Evolutionary conservation across 2,797 vertebrate genomes (phyloP).

Genomic region (Spinus pinus): DNA sequence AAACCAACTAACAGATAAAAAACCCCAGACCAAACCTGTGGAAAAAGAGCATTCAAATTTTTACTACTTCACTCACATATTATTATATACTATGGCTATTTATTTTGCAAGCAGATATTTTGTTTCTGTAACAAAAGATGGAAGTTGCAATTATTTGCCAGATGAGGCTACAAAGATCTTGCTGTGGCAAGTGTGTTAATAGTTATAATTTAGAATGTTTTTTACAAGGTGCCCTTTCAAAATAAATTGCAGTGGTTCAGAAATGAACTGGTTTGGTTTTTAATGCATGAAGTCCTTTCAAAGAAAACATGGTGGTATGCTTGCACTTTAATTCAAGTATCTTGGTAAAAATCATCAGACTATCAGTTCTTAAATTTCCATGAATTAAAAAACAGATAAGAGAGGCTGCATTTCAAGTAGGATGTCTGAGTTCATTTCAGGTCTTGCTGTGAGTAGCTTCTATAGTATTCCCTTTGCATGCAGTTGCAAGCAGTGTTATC

Average conservation of each 20-base stretch:
- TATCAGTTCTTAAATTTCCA: slow-evolving; percentile 2
- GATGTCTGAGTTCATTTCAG: slow-evolving; percentile 67
- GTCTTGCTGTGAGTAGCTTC: slow-evolving; percentile 54
- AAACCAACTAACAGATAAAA: background rate
- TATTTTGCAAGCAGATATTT: background rate
- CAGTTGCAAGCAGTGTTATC: slow-evolving; percentile 29
- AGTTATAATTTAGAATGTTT: background rate
- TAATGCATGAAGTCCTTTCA: background rate
- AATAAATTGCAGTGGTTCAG: background rate
- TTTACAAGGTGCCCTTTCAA: background rate
- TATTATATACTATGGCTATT: background rate
- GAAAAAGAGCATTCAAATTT: background rate
- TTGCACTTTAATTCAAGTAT: background rate
- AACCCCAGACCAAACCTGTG: background rate
- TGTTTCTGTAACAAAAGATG: background rate
- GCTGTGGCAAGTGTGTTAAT: background rate
- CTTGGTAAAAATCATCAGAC: slow-evolving; percentile 1
- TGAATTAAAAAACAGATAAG: slow-evolving; percentile 31
- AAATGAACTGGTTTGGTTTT: background rate
- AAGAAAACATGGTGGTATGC: background rate
- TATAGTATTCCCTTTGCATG: slow-evolving; percentile 48
- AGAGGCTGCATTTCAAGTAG: background rate
- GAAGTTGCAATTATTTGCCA: background rate
- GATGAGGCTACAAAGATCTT: background rate
- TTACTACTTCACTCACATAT: background rate